Conservation (phyloP, 2,888 invertebrate genomes). For the Leptopilina myrica region DNA sequence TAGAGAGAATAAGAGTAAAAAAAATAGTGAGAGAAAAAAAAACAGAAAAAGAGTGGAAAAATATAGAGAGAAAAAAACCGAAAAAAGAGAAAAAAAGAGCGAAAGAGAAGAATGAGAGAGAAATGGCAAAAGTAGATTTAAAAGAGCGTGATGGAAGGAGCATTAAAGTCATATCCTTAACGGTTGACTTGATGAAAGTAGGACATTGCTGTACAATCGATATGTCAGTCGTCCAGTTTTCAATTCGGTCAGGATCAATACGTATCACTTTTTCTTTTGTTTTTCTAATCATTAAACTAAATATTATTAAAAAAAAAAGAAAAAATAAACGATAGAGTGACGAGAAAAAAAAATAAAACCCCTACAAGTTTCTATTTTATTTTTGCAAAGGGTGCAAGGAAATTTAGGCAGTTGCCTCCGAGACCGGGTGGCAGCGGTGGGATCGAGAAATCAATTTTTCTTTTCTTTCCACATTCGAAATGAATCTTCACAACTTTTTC, state of each 20-base stretch:
- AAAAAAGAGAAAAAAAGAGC: not conserved
- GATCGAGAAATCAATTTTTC: no score
- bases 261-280: not conserved
- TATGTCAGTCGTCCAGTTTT: slow-evolving; percentile 70
- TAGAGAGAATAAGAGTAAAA: no score
- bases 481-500: no score
- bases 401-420: no score
- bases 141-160: slow-evolving; percentile 48
- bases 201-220: slow-evolving; percentile 68
- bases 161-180: slow-evolving; percentile 57
- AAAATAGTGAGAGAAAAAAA: no score
- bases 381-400: no score
- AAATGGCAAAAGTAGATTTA: slow-evolving; percentile 50
- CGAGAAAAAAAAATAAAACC: not conserved
- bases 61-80: no score
- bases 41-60: no score
- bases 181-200: slow-evolving; percentile 66
- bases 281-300: not conserved
- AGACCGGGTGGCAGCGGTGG: no score
- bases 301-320: not conserved
- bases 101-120: slow-evolving; percentile 41
- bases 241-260: slow-evolving; percentile 61
- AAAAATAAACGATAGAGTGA: not conserved
- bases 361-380: no score
- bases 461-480: no score